Percentiles rank a stretch among this genome's conserved stretches.
These are phyloP conservation scores for Centropus bengalensis DNA, from an alignment of 2,113 vertebrate species.

Conservation along the genomic window DNA sequence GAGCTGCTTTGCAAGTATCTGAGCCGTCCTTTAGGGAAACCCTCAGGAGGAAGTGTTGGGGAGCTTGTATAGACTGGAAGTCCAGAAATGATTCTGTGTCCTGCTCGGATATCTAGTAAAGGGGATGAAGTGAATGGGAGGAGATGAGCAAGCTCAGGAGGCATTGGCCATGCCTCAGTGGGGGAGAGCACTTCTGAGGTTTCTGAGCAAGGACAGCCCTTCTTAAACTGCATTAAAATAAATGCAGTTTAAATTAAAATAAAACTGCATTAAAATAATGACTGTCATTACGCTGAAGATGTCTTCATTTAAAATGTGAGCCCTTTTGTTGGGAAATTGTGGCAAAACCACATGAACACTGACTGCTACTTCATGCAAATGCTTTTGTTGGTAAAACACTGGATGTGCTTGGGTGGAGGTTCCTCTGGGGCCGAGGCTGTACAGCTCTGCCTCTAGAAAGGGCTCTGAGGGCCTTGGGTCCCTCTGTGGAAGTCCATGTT, in stretches of 20 bases:
- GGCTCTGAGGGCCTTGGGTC: neutral
- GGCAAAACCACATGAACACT: neutral
- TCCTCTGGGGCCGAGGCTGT: neutral
- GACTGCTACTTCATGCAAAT: neutral
- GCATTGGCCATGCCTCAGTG: neutral
- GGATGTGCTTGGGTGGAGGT: accelerated
- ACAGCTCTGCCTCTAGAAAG: neutral
- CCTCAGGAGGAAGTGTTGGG: neutral
- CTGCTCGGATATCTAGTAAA: neutral
- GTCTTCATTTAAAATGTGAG: neutral
- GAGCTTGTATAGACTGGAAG: neutral
- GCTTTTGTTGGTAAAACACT: neutral
- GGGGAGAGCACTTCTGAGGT: neutral
- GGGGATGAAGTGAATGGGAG: neutral
- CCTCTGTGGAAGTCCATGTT: neutral
- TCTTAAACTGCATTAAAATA: neutral
- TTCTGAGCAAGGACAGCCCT: neutral
- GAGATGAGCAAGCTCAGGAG: neutral
- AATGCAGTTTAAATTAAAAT: neutral
- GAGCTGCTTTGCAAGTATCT: neutral
- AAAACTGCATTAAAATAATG: no score
- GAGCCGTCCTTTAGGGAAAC: neutral
- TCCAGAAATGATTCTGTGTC: neutral
- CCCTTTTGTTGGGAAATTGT: neutral
- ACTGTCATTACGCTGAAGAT: neutral